Conservation (phyloP, 1,140 invertebrate genomes). For the Pemphigus obesinymphae region DNA sequence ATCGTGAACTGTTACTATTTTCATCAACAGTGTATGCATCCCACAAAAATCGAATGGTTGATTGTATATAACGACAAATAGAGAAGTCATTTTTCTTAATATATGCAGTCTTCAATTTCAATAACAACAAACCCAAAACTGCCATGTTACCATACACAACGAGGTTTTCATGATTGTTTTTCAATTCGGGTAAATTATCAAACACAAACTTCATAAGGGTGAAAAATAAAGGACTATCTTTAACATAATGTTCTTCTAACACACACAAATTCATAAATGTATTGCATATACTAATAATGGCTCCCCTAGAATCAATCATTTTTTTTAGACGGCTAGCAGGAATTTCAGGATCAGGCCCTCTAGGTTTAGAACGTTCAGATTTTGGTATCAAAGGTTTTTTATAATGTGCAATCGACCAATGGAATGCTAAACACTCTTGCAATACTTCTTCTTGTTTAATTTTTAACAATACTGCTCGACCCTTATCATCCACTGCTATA, state of each 20-base stretch:
- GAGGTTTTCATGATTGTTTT: constrained; percentile 75
- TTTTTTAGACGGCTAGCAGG: constrained; percentile 68
- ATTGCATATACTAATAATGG: constrained; percentile 82
- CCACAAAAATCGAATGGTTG: constrained; percentile 84
- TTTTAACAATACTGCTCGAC: constrained; percentile 73
- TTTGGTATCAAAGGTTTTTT: constrained; percentile 74
- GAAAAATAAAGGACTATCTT: constrained; percentile 69
- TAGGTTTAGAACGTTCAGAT: constrained; percentile 67
- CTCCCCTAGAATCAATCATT: constrained; percentile 73
- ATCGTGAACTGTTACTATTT: constrained; percentile 60
- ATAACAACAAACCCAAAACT: constrained; percentile 72
- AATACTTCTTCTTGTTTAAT: constrained; percentile 74
- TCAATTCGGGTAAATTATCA: constrained; percentile 76
- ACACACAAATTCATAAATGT: constrained; percentile 90
- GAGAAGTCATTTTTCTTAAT: constrained; percentile 82
- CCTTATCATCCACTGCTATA: constrained; percentile 81
- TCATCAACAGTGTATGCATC: constrained; percentile 86
- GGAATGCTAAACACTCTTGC: constrained; percentile 71
- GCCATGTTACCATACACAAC: constrained; percentile 78
- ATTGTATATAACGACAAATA: constrained; percentile 79
- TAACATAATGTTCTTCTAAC: constrained; percentile 73
- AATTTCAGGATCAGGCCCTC: constrained; percentile 67
- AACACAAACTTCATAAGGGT: constrained; percentile 80
- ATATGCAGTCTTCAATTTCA: constrained; percentile 75
- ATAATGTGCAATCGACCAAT: constrained; percentile 81